Percentiles rank a stretch among this genome's conserved stretches.
These are phyloP conservation scores for Trachelus iudaicus DNA, from an alignment of 2,888 invertebrate genomes.

Conservation along the genomic window DNA sequence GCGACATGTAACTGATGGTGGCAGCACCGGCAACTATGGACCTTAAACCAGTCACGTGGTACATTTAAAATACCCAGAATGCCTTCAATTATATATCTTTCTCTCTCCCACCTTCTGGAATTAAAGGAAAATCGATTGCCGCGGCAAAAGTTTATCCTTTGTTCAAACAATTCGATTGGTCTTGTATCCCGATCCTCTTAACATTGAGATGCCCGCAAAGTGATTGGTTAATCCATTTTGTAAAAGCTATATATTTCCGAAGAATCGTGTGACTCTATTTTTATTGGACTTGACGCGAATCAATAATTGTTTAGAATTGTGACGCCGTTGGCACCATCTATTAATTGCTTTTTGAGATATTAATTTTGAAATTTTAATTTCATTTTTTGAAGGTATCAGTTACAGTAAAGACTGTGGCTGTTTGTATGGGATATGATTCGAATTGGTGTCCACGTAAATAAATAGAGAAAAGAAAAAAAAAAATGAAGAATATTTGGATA, in stretches of 20 bases:
- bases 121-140: background rate
- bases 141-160: background rate
- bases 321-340: background rate
- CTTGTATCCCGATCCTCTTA: background rate
- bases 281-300: background rate
- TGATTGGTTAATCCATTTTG: background rate
- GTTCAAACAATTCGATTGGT: background rate
- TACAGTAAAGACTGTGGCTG: background rate
- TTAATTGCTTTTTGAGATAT: background rate
- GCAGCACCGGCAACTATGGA: constrained; percentile 32
- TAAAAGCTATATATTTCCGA: background rate
- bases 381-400: background rate
- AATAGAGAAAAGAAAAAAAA: no score
- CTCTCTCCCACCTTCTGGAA: background rate
- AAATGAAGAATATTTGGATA: background rate
- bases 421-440: no score
- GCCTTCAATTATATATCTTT: background rate
- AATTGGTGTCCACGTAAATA: no score
- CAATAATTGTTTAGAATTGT: background rate
- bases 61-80: background rate
- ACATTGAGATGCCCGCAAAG: background rate
- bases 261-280: background rate
- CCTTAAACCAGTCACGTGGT: constrained; percentile 10
- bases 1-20: constrained; percentile 14
- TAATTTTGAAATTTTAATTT: no score